Conservation (phyloP, 2,888 invertebrate genomes). For the Heliconius sara region DNA sequence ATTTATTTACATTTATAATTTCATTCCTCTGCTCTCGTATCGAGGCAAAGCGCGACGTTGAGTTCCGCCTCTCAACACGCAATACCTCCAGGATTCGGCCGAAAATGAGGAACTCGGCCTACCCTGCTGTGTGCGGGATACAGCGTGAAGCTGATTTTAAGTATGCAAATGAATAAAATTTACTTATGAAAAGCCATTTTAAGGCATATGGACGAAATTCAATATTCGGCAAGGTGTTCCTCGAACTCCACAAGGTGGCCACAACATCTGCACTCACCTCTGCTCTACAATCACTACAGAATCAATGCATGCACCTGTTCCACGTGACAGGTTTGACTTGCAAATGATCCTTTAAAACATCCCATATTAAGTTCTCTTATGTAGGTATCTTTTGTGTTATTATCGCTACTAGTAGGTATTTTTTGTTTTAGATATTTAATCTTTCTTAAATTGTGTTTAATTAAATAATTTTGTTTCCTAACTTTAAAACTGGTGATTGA, state of each 20-base stretch:
- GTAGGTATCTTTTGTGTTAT: no score
- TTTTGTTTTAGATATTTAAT: background rate
- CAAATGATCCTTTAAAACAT: slow-evolving; percentile 18
- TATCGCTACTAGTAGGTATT: no score
- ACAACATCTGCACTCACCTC: slow-evolving; percentile 66
- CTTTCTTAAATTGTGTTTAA: background rate
- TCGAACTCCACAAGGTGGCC: slow-evolving; percentile 65
- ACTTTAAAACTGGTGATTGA: background rate
- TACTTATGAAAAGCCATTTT: slow-evolving; percentile 16
- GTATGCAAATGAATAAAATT: background rate
- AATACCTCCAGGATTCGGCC: no score
- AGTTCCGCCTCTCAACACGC: no score
- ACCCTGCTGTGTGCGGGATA: no score
- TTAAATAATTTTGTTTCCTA: background rate
- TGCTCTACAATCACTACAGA: slow-evolving; percentile 65
- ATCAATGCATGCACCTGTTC: slow-evolving; percentile 75
- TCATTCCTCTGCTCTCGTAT: no score
- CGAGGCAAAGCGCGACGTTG: no score
- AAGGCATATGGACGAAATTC: slow-evolving; percentile 48
- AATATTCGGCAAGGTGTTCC: slow-evolving; percentile 67
- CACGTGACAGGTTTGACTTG: slow-evolving; percentile 36
- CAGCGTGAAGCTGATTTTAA: background rate
- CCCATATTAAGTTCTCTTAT: background rate
- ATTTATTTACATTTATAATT: no score
- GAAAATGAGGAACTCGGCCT: no score